These are phyloP conservation scores for Saxidomus purpurata DNA, from an alignment of 1,140 invertebrate species.

Conservation along the genomic window DNA sequence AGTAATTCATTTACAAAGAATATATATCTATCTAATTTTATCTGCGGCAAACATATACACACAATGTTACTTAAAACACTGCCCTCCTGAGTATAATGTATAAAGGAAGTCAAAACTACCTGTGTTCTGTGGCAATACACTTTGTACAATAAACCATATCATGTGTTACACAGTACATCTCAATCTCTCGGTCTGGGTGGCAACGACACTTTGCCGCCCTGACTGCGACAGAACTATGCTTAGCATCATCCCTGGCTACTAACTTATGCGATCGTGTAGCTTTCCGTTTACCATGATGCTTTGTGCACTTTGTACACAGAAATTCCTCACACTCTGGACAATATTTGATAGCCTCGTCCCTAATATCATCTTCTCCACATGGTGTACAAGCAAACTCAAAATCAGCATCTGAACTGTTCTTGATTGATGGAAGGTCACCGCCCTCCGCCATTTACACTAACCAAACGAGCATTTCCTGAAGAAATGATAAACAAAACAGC, in stretches of 20 bases:
- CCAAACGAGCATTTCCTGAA: no score
- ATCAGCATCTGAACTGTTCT: background rate
- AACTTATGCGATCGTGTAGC: background rate
- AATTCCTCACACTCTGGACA: slow-evolving; percentile 13
- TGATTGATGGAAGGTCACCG: background rate
- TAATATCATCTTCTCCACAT: background rate
- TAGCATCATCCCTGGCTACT: background rate
- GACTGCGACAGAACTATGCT: background rate
- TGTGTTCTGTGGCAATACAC: slow-evolving; percentile 31
- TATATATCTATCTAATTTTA: no score
- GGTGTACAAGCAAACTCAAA: background rate
- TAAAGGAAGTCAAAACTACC: background rate
- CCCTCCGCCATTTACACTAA: slow-evolving; percentile 36
- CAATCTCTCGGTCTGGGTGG: slow-evolving; percentile 16
- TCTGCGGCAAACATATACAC: no score
- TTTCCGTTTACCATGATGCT: background rate
- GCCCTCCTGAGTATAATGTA: no score
- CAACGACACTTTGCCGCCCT: background rate
- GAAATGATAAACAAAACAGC: no score
- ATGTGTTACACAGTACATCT: slow-evolving; percentile 7
- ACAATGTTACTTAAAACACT: no score
- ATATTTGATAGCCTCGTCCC: background rate
- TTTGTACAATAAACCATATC: slow-evolving; percentile 26
- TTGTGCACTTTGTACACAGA: background rate
- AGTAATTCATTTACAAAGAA: background rate